Evolutionary conservation across 2,888 invertebrate species (phyloP).

Genomic region (Thecocarcelia acutangulata): DNA sequence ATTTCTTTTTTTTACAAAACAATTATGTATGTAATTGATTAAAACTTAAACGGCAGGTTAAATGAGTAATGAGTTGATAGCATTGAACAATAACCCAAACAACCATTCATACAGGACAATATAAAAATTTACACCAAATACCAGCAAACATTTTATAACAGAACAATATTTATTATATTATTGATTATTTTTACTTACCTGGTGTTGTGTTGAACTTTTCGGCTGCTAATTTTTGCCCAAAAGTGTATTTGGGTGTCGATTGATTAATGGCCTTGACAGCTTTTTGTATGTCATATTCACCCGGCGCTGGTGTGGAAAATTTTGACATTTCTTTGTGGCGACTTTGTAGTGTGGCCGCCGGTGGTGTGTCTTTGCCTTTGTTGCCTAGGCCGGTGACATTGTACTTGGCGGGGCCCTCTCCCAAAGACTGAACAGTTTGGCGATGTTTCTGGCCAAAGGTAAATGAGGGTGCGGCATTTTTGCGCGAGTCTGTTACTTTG

Average conservation of each 20-base stretch:
- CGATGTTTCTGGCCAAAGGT: constrained; percentile 88
- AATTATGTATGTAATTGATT: too few relatives aligned
- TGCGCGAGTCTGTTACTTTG: constrained; percentile 89
- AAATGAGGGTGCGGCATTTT: constrained; percentile 90
- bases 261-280: constrained; percentile 82
- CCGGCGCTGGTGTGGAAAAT: constrained; percentile 90
- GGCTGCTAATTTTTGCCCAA: constrained; percentile 86
- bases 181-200: constrained; percentile 82
- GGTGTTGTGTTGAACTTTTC: constrained; percentile 86
- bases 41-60: not conserved
- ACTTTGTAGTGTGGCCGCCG: constrained; percentile 90
- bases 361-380: constrained; percentile 90
- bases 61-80: constrained; percentile 28
- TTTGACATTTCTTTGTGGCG: constrained; percentile 82
- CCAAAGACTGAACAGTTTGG: constrained; percentile 82
- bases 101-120: constrained; percentile 58
- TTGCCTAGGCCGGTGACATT: constrained; percentile 92
- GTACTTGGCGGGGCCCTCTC: constrained; percentile 95
- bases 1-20: too few relatives aligned
- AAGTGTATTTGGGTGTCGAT: constrained; percentile 87
- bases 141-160: constrained; percentile 38
- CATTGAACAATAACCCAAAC: constrained; percentile 64
- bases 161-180: not conserved
- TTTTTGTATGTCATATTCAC: constrained; percentile 92
- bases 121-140: constrained; percentile 51